A percentile compares a stretch with the other conserved stretches of the same genome.
Conservation (phyloP, 2,797 vertebrate species). For the Poliocrania exsul region DNA sequence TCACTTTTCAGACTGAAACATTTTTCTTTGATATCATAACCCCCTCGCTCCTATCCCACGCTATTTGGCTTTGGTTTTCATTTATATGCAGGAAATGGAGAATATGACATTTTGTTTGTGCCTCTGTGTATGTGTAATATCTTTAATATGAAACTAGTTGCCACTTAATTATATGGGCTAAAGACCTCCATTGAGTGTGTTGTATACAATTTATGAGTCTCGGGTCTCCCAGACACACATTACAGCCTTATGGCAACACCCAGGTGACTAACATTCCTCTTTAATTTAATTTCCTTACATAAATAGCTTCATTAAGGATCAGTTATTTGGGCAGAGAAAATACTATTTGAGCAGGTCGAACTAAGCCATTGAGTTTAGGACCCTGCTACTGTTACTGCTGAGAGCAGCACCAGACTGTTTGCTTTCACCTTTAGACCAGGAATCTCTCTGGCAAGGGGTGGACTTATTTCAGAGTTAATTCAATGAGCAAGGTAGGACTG, state of each 20-base stretch:
- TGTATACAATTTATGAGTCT: conserved; percentile 71
- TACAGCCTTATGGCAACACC: conserved; percentile 55
- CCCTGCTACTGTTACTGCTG: conserved; percentile 37
- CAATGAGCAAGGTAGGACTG: not conserved
- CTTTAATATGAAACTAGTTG: conserved; percentile 70
- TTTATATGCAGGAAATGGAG: conserved; percentile 64
- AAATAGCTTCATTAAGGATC: conserved; percentile 76
- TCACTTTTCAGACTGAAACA: not conserved
- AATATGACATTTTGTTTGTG: conserved; percentile 69
- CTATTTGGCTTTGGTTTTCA: not conserved
- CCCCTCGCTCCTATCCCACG: fast-evolving
- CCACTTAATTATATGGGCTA: conserved; percentile 67
- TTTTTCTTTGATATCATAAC: not conserved
- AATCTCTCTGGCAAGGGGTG: not conserved
- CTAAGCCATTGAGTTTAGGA: conserved; percentile 29
- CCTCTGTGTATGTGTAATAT: conserved; percentile 56
- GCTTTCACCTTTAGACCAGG: not conserved
- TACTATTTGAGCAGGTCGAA: conserved; percentile 45
- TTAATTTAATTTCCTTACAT: conserved; percentile 78
- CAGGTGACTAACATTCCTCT: conserved; percentile 73
- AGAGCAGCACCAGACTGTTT: not conserved
- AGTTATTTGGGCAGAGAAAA: conserved; percentile 71
- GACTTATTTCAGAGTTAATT: not conserved
- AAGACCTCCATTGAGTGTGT: conserved; percentile 65
- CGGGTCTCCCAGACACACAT: conserved; percentile 52